These are phyloP conservation scores for Drosophila funebris DNA, from an alignment of 1,140 invertebrate genomes.

Conservation along the genomic window DNA sequence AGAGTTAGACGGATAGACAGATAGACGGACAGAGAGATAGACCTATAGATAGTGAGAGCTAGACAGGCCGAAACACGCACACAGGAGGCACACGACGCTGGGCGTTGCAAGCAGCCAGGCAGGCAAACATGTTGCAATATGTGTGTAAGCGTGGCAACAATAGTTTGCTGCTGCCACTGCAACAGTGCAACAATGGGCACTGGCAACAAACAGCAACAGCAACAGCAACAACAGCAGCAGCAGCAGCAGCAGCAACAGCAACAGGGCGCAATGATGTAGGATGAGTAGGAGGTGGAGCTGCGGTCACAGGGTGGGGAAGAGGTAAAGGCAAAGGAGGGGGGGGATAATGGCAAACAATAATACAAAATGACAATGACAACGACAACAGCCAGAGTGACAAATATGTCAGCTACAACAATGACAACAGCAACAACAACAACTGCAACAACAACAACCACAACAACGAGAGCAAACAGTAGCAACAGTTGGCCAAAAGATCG, in stretches of 20 bases:
- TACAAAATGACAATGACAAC: slow-evolving; percentile 42
- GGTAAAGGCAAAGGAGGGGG: background rate
- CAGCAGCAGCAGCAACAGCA: background rate
- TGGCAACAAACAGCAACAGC: slow-evolving; percentile 19
- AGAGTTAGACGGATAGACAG: slow-evolving; percentile 25
- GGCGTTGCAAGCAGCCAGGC: slow-evolving; percentile 31
- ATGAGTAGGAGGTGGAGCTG: slow-evolving; percentile 27
- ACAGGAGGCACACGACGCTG: slow-evolving; percentile 35
- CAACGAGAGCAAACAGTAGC: slow-evolving; percentile 18
- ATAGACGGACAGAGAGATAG: slow-evolving; percentile 7
- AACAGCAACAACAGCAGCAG: background rate
- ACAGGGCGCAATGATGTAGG: slow-evolving; percentile 4
- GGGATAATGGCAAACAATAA: slow-evolving; percentile 31
- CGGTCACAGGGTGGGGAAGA: background rate
- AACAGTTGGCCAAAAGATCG: slow-evolving; percentile 32
- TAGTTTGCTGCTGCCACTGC: background rate
- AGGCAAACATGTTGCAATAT: slow-evolving; percentile 38
- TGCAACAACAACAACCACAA: slow-evolving; percentile 2
- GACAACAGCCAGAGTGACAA: slow-evolving; percentile 43
- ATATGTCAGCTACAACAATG: slow-evolving; percentile 40
- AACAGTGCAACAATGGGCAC: slow-evolving; percentile 19
- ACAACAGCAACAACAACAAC: slow-evolving; percentile 19
- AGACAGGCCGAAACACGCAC: slow-evolving; percentile 38
- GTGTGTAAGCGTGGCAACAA: slow-evolving; percentile 36
- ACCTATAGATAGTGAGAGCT: slow-evolving; percentile 12